These are phyloP conservation scores for Tinea trinotella DNA, from an alignment of 2,888 invertebrate species.

Conservation along the genomic window DNA sequence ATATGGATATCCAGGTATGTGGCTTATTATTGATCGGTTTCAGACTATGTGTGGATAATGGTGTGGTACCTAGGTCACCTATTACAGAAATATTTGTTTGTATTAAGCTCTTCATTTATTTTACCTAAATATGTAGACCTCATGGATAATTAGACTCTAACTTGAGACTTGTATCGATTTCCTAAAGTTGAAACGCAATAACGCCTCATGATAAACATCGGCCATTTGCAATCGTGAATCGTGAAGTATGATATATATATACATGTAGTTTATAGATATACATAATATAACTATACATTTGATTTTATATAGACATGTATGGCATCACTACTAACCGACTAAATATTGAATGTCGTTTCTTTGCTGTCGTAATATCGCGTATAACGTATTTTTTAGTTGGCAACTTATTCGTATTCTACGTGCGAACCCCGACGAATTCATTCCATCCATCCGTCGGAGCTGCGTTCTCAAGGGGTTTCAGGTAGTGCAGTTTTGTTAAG, in stretches of 20 bases:
- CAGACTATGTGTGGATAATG: neutral
- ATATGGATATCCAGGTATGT: too few species aligned
- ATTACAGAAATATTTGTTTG: neutral
- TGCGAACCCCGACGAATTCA: slow-evolving; percentile 53
- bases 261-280: slow-evolving; percentile 1
- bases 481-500: slow-evolving; percentile 64
- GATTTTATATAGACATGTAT: neutral
- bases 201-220: slow-evolving; percentile 12
- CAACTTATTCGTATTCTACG: slow-evolving; percentile 14
- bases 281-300: neutral
- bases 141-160: too few species aligned
- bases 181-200: neutral
- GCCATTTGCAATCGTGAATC: slow-evolving; percentile 17
- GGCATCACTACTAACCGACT: slow-evolving; percentile 11
- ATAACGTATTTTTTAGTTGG: slow-evolving; percentile 3
- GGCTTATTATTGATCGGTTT: neutral
- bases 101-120: too few species aligned
- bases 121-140: too few species aligned
- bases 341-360: neutral
- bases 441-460: slow-evolving; percentile 73
- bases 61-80: neutral
- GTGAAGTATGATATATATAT: neutral
- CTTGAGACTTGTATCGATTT: neutral
- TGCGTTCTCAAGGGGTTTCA: slow-evolving; percentile 68
- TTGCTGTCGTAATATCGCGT: neutral